A percentile compares a stretch with the other conserved stretches of the same genome.
Evolutionary conservation across 2,797 vertebrate species (phyloP).

Genomic region (Gallinago stenura): DNA sequence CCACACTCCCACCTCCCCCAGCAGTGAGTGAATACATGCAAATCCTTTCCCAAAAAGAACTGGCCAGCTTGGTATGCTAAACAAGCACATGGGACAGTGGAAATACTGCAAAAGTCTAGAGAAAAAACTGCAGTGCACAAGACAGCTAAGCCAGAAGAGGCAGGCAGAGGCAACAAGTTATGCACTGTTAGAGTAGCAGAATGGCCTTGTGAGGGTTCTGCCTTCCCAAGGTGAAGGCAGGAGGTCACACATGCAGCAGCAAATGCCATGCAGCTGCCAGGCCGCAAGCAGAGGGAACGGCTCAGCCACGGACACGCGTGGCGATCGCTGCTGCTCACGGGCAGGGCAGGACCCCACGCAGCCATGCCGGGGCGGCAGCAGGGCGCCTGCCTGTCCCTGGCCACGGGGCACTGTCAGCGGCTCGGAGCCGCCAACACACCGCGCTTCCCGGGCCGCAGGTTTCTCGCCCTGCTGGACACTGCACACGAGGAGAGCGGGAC

Average conservation of each 20-base stretch:
- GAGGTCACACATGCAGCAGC: accelerated
- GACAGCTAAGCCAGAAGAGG: accelerated
- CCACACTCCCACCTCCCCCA: accelerated
- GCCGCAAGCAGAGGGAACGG: neutral
- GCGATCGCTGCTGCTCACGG: accelerated
- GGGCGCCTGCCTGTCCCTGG: accelerated
- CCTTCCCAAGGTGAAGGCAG: accelerated
- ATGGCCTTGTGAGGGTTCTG: accelerated
- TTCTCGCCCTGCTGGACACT: accelerated
- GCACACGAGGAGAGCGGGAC: accelerated
- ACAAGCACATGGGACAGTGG: accelerated
- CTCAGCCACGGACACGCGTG: accelerated
- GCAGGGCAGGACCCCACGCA: neutral
- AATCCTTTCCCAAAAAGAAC: neutral
- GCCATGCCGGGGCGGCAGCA: neutral
- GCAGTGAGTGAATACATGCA: accelerated
- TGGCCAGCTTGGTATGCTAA: accelerated
- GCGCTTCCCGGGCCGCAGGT: accelerated
- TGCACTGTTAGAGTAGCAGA: no score
- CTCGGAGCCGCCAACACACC: accelerated
- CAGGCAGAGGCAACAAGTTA: neutral
- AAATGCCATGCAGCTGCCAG: accelerated
- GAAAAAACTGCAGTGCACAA: neutral
- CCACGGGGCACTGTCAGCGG: neutral
- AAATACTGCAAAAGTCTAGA: accelerated